Base-by-base conservation (phyloP, 2,797 vertebrate genomes). In the Chloroceryle amazona region DNA sequence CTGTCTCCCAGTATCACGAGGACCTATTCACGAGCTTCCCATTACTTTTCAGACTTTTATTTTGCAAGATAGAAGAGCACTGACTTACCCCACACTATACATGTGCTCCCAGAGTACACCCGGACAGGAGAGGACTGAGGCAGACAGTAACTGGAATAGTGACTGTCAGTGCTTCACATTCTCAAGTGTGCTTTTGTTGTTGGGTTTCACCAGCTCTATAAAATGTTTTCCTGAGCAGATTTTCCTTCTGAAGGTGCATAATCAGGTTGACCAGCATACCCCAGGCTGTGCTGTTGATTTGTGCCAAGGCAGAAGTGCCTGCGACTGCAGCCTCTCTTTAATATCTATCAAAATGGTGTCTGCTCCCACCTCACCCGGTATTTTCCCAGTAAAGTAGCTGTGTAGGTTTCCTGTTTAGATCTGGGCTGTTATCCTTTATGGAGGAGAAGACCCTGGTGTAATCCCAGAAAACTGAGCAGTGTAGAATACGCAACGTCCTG, bases 21-120 rank as follows among this genome's bases (percentile, higher is more conserved):
- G 39, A 95, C 35, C 49, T 82, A n/a, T 54, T 89, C 57, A 42
- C 22, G 75, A 62, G 47, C 63, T 73, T 90, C 81, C 68, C 46
- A 21, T 72, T 76, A 29, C 60, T 93, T 92, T 25, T n/a, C 20
- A 89, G 55, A 73, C 13, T 39, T 82, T 81, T 88, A 39, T 71
- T 89, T 76, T n/a, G 31, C 26, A 62, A 42, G 52, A 35, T 5
- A 87, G 68, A 85, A 91, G 67, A 95, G 7, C 13, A 54, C 67
- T 65, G 75, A 60, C 31, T 61, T 81, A 18, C 39, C 90, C 9
- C 51, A 62, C 6, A 1, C 16, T 91, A 7, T 31, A 54, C 73
- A 10, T 31, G 19, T 66, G 79, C 46, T 81, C 51, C 66, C 55
- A 55, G 74, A 86, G 91, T 90, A 51, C 42, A 60, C 37, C n/a